Evolutionary conservation across 2,888 invertebrate species (phyloP), one percentile per base, ranked within the genome.

Genomic region (Athripsodes cinereus): DNA sequence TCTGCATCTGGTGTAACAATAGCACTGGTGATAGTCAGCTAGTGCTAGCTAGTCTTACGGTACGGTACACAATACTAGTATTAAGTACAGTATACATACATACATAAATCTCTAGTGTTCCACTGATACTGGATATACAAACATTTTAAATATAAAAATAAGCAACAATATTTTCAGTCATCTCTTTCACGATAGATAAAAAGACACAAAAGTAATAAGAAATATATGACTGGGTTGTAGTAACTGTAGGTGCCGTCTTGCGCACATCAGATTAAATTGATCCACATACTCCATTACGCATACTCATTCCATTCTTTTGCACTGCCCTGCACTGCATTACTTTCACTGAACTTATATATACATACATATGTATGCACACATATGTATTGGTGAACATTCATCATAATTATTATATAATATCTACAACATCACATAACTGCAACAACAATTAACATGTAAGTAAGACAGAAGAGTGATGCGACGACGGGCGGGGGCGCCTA

Each of bases 361-460:
- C 40, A 40, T 40, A n/a, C 40, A 40, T 40, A n/a, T 40, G 16
- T 40, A 40, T 31, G 31, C 11, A 31, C 6, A 31, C 11, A 40
- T 40, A 40, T 11, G 16, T 40, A 26, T 6, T 26, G 26, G 26
- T 26, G 10, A 26, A 26, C 26, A 26, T 26, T 26, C 5, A 26
- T 26, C n/a, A n/a, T n/a, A n/a, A n/a, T 26, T 26, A 40, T 40
- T 13, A 40, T n/a, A 40, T 31, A 31, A 31, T 31, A 6, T 8
- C 31, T 6, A 31, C 31, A 31, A 31, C 11, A 31, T 31, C 31
- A 31, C 11, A 31, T 8, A 31, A 31, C 6, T 8, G 31, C 8
- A 13, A 40, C 40, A 40, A 40, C 16, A 40, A 5, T 8, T 40
- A 40, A 40, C 13, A 40, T 40, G 75, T 71, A 75, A 71, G 76